Evolutionary conservation across 2,888 invertebrate species (phyloP).

Genomic region (Pterostichus madidus): DNA sequence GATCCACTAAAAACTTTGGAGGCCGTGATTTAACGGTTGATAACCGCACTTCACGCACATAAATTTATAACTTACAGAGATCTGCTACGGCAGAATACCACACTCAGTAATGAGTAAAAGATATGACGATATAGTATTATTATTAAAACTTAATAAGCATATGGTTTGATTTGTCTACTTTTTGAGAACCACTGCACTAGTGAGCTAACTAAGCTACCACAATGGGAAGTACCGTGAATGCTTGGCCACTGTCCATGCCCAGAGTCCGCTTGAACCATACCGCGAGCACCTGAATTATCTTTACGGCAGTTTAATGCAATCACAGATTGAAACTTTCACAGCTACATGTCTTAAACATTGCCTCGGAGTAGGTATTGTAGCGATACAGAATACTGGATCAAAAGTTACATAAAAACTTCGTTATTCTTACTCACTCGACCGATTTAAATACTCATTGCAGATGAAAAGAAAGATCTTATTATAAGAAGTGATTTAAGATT

Average conservation of each 20-base stretch:
- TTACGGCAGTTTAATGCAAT: conserved; percentile 30
- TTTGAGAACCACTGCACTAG: conserved; percentile 12
- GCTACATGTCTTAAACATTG: background rate
- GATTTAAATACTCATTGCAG: background rate
- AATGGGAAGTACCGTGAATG: conserved; percentile 11
- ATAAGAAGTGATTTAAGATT: conserved; percentile 9
- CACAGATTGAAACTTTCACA: conserved; percentile 40
- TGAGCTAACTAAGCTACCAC: conserved; percentile 6
- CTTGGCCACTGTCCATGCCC: conserved; percentile 25
- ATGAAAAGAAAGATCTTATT: conserved; percentile 19
- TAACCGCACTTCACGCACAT: no score
- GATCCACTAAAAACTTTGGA: no score
- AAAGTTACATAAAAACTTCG: conserved; percentile 27
- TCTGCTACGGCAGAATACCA: no score
- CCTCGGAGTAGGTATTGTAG: background rate
- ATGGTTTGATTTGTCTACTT: background rate
- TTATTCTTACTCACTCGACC: conserved; percentile 23
- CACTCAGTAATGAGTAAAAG: no score
- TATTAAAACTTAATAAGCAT: no score
- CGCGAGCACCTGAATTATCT: conserved; percentile 41
- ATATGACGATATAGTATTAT: no score
- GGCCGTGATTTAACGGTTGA: no score
- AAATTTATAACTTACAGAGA: no score
- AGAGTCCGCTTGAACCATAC: background rate
- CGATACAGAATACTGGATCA: background rate